A percentile compares a stretch with the other conserved stretches of the same genome.
phyloP scores from a whole-genome alignment of 2,113 vertebrate genomes.

The Calcarius ornatus region DNA sequence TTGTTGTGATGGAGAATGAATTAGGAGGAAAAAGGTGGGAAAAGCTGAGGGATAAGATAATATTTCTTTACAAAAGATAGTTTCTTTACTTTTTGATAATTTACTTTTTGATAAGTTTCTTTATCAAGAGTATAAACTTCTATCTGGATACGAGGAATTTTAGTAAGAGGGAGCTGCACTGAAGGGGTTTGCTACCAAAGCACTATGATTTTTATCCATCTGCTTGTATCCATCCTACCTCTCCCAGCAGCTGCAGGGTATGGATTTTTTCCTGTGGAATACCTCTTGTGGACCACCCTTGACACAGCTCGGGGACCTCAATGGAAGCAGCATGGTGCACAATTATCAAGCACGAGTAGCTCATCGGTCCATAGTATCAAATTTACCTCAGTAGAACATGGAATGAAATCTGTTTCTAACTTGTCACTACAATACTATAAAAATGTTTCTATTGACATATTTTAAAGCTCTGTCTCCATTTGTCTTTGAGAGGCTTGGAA shows the following conservation, averaged over 20 bases:
- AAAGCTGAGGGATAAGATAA: neutral
- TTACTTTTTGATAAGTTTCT: too few relatives aligned
- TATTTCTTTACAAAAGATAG: neutral
- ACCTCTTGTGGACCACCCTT: neutral
- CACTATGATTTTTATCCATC: neutral
- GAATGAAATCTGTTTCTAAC: neutral
- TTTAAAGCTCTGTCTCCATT: neutral
- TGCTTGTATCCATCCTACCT: neutral
- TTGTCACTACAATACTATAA: neutral
- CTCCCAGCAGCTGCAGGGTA: neutral
- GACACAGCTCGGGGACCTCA: neutral
- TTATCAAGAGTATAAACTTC: neutral
- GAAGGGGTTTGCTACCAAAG: neutral
- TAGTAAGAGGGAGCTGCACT: neutral
- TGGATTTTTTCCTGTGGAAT: neutral
- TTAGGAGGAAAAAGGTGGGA: neutral
- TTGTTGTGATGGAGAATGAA: neutral
- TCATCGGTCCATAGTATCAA: neutral
- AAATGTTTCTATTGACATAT: neutral
- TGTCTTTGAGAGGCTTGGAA: neutral
- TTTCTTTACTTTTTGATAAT: neutral
- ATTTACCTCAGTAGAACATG: fast-evolving
- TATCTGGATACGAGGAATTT: neutral
- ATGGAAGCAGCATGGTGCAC: neutral
- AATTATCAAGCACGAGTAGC: neutral